Evolutionary conservation across 2,888 invertebrate species (phyloP), one percentile per base, ranked within the genome.

Genomic region (Artemia sinica): DNA sequence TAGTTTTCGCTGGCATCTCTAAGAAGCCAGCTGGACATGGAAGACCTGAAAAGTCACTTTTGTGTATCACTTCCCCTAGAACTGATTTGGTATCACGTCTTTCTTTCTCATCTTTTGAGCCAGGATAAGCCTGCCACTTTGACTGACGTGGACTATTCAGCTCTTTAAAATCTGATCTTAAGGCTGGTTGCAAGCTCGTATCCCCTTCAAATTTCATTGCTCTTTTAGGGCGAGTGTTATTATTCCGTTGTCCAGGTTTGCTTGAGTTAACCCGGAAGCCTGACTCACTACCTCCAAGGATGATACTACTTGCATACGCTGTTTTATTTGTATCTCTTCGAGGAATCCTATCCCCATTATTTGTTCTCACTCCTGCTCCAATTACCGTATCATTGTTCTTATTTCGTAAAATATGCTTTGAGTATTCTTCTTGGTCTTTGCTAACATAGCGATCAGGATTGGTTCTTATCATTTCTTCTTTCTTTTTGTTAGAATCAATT

Each of bases 11-110:
- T 28, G 63, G 63, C n/a, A 58, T 58, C n/a, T 28, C 28, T 28
- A 58, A 10, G 63, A 58, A 58, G n/a, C 63, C 63, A 28, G 63
- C 63, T 28, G 63, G 63, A 58, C 63, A 58, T 8, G 63, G 63
- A 58, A 58, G 63, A n/a, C 63, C 63, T n/a, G 63, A 58, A 10
- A 58, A 58, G 8, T 58, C 63, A 18, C 14, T 18, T 18, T 58
- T 58, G 28, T 58, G n/a, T n/a, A 58, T 58, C 8, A 58, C 63
- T n/a, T 58, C 63, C 11, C 28, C 28, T 58, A 58, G 12, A 58
- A 58, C 63, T n/a, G 63, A 58, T 10, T 58, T 58, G 9, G 63
- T 10, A 28, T 58, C 63, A n/a, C 28, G n/a, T 58, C 63, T n/a
- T 28, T 58, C 63, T 58, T 58, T 41, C 41, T 41, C 41, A 41